A percentile compares a stretch with the other conserved stretches of the same genome.
phyloP scores from a whole-genome alignment of 2,113 vertebrate genomes.

The Oncorhynchus nerka region DNA sequence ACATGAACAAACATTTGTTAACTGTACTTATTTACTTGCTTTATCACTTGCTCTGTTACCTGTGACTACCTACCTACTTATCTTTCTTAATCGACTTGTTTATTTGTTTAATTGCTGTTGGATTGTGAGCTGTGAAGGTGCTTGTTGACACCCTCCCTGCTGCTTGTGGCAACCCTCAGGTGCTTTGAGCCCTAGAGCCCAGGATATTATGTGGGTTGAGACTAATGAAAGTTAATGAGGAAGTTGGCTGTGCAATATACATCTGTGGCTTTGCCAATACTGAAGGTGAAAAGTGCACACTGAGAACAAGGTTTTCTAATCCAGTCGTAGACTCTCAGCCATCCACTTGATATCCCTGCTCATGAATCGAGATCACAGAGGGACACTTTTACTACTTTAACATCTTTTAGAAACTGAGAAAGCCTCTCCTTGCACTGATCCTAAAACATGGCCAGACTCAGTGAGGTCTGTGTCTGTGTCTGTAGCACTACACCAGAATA shows the following conservation, averaged over 20 bases:
- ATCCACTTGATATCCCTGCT: background rate
- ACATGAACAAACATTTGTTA: constrained; percentile 20
- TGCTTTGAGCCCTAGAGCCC: constrained; percentile 39
- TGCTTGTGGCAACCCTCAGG: constrained; percentile 23
- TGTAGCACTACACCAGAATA: background rate
- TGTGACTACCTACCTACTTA: too few species aligned
- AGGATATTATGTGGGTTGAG: constrained; percentile 29
- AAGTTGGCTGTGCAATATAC: constrained; percentile 53
- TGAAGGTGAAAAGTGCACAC: constrained; percentile 43
- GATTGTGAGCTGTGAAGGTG: constrained; percentile 33
- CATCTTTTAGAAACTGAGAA: background rate
- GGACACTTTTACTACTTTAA: too few species aligned
- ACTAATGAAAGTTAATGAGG: constrained; percentile 59
- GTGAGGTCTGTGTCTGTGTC: background rate
- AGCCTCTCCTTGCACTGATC: background rate
- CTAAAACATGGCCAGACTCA: background rate
- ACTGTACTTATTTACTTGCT: background rate
- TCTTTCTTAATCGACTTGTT: constrained; percentile 44
- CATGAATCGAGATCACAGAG: too few species aligned
- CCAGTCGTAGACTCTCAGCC: background rate
- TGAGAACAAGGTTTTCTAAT: constrained; percentile 41
- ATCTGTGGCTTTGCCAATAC: constrained; percentile 44
- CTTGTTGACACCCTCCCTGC: background rate
- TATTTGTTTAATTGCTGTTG: constrained; percentile 47
- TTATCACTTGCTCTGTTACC: background rate